Conservation (phyloP, 2,113 vertebrate species). For the Pimephales promelas region DNA sequence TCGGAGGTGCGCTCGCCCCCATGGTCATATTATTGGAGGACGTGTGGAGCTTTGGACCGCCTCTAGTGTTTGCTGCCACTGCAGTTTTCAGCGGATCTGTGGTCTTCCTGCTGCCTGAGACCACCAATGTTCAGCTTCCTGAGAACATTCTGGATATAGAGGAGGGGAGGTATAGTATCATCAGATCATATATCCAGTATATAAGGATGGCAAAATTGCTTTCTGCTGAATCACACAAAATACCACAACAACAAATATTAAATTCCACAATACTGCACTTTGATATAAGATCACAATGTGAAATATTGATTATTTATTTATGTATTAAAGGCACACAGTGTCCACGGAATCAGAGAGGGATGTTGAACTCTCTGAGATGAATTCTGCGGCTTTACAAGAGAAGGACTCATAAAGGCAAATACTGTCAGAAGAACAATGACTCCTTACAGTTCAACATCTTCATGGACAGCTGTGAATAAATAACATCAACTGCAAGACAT, state of each 20-base stretch:
- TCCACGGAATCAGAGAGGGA: background rate
- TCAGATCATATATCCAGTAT: background rate
- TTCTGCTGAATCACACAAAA: constrained; percentile 19
- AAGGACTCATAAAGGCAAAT: background rate
- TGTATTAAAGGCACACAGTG: constrained; percentile 14
- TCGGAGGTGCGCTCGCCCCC: constrained; percentile 70
- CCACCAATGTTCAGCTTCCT: constrained; percentile 64
- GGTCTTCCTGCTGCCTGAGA: constrained; percentile 73
- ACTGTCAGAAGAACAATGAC: background rate
- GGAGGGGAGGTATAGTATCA: constrained; percentile 64
- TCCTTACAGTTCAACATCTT: background rate
- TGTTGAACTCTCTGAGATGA: constrained; percentile 32
- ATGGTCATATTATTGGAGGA: constrained; percentile 70
- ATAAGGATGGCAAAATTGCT: background rate
- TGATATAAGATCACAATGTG: no score
- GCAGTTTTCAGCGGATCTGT: constrained; percentile 66
- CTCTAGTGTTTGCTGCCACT: constrained; percentile 61
- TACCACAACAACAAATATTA: background rate
- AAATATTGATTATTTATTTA: background rate
- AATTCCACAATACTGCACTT: background rate
- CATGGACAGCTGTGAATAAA: background rate
- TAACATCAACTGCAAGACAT: background rate
- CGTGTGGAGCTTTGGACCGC: constrained; percentile 62
- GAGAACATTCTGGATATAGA: constrained; percentile 68
- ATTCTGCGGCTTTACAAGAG: background rate